These are phyloP conservation scores for Erynnis tages DNA, from an alignment of 2,888 invertebrate genomes.

Conservation along the genomic window DNA sequence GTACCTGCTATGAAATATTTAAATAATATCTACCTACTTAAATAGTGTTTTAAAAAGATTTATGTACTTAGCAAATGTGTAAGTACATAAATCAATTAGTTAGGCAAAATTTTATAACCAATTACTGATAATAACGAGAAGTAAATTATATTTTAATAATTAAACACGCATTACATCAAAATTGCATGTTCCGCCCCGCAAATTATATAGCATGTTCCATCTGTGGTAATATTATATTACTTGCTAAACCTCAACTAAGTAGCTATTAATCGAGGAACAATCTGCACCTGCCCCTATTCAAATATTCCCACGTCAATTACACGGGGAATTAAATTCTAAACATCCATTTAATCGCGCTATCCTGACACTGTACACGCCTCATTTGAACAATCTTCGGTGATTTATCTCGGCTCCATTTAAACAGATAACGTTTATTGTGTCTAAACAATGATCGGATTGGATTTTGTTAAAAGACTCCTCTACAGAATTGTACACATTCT, in stretches of 20 bases:
- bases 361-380: conserved; percentile 6
- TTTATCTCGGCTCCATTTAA: not conserved
- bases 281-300: conserved; percentile 18
- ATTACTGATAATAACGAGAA: too few species aligned
- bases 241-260: conserved; percentile 16
- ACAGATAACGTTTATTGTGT: conserved; percentile 3
- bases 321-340: conserved; percentile 18
- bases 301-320: conserved; percentile 44
- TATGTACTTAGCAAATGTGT: too few species aligned
- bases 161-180: not conserved
- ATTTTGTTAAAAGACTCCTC: conserved; percentile 3
- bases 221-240: conserved; percentile 9
- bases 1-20: too few species aligned
- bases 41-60: too few species aligned
- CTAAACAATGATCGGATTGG: not conserved
- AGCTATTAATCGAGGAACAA: conserved; percentile 14
- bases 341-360: conserved; percentile 27
- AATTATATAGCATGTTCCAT: conserved; percentile 5
- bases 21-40: too few species aligned
- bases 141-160: too few species aligned
- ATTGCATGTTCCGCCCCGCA: conserved; percentile 2
- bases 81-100: too few species aligned
- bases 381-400: not conserved
- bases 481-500: conserved; percentile 38
- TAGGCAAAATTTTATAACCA: too few species aligned